phyloP scores from a whole-genome alignment of 2,113 vertebrate species.

The Grantiella picta region DNA sequence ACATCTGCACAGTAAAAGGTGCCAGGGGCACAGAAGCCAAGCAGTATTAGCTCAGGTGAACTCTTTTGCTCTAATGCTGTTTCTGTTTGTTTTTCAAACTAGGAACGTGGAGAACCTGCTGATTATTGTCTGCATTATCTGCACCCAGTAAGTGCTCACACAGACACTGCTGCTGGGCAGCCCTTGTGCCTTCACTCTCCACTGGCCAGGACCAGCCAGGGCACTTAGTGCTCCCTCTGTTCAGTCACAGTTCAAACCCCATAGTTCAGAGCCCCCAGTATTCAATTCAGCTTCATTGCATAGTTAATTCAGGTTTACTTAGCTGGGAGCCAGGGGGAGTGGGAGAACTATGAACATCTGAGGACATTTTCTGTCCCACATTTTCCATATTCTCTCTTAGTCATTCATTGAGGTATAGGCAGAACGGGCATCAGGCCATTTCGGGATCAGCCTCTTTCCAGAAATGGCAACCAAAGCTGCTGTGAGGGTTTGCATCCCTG shows the following conservation, averaged over 20 bases:
- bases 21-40: not conserved
- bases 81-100: not conserved
- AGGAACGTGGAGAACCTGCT: not conserved
- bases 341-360: not conserved
- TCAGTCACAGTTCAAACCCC: not conserved
- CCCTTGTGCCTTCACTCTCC: not conserved
- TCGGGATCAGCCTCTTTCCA: not conserved
- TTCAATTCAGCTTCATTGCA: not conserved
- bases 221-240: not conserved
- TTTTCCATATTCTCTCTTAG: not conserved
- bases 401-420: not conserved
- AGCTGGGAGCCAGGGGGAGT: not conserved
- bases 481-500: not conserved
- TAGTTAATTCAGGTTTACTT: not conserved
- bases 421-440: fast-evolving
- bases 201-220: not conserved
- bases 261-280: not conserved
- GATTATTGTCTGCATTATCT: not conserved
- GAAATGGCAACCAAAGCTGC: not conserved
- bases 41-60: not conserved
- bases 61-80: not conserved
- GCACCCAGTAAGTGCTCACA: not conserved
- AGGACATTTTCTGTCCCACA: not conserved
- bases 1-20: not conserved
- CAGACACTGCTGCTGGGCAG: not conserved